A percentile compares a stretch with the other conserved stretches of the same genome.
These are phyloP conservation scores for Hirtodrosophila cameraria DNA, from an alignment of 2,888 invertebrate species.

Conservation along the genomic window DNA sequence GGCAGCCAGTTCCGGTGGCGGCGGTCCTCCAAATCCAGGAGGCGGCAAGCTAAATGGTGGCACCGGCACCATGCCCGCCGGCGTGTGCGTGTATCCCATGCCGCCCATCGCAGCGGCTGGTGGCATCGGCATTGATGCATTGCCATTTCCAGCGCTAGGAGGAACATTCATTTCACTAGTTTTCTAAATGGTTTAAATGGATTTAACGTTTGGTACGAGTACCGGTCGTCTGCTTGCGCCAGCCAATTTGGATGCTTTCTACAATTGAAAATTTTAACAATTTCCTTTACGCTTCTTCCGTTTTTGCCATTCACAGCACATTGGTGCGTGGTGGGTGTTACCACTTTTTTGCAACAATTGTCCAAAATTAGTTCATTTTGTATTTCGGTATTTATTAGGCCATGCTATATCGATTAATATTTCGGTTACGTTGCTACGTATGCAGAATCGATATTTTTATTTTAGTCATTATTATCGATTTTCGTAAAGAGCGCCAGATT, in stretches of 20 bases:
- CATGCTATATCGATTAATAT: not conserved
- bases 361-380: not conserved
- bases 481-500: no score
- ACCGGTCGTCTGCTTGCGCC: constrained; percentile 58
- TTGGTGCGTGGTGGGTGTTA: constrained; percentile 42
- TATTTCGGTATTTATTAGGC: not conserved
- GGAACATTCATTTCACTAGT: constrained; percentile 84
- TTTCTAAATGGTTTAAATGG: constrained; percentile 54
- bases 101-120: constrained; percentile 82
- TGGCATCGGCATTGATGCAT: constrained; percentile 49
- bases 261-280: constrained; percentile 46
- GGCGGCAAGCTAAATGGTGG: constrained; percentile 92
- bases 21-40: constrained; percentile 87
- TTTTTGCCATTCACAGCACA: constrained; percentile 56
- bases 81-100: constrained; percentile 84
- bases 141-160: constrained; percentile 77
- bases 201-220: constrained; percentile 63
- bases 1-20: constrained; percentile 80
- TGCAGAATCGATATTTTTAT: no score
- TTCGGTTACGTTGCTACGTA: no score
- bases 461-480: no score
- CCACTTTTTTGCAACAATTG: constrained; percentile 1
- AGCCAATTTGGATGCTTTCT: constrained; percentile 58
- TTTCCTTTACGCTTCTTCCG: constrained; percentile 33
- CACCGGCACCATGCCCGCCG: constrained; percentile 83